A percentile compares a stretch with the other conserved stretches of the same genome.
Conservation (phyloP, 2,888 invertebrate species). For the Tryphoninae sp. region DNA sequence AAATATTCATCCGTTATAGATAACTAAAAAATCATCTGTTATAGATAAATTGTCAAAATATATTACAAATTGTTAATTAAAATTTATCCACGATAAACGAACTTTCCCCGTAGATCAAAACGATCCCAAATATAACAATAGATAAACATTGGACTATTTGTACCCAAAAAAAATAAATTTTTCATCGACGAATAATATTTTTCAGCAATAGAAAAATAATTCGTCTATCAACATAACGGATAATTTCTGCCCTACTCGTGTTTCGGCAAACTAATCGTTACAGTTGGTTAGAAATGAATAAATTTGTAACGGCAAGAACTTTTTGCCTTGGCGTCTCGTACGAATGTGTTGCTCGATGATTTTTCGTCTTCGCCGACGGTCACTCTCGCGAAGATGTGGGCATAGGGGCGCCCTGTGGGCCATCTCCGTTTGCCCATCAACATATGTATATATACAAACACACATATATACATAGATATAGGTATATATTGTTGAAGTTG, state of each 20-base stretch:
- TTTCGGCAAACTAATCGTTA: no score
- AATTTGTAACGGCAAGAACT: neutral
- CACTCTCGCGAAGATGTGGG: conserved; percentile 70
- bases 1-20: no score
- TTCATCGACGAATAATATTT: neutral
- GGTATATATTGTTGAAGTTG: conserved; percentile 46
- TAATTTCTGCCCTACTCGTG: no score
- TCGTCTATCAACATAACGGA: no score
- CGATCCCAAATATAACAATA: neutral
- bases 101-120: neutral
- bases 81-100: no score
- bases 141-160: neutral
- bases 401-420: conserved; percentile 72
- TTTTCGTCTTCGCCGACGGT: conserved; percentile 65
- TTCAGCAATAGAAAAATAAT: no score
- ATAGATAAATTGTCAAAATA: no score
- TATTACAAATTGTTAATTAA: no score
- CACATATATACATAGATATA: conserved; percentile 11
- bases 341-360: conserved; percentile 58
- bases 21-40: no score
- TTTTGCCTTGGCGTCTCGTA: conserved; percentile 3
- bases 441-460: conserved; percentile 12
- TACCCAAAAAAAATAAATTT: neutral
- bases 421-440: conserved; percentile 64
- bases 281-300: neutral